A percentile compares a stretch with the other conserved stretches of the same genome.
Conservation (phyloP, 2,888 invertebrate species). For the Carpatolechia fugitivella region DNA sequence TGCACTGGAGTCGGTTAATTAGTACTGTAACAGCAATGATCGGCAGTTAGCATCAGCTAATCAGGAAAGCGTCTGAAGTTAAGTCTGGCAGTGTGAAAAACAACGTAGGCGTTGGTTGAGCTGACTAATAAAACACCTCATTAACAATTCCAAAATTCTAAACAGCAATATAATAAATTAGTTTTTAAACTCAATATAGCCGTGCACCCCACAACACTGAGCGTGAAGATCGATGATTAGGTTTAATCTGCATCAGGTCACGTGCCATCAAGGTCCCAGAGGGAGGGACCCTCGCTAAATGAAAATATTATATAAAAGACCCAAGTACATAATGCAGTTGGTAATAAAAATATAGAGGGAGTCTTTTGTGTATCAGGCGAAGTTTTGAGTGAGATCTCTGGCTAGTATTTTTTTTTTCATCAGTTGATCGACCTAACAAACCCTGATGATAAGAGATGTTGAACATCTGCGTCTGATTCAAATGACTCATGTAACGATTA, state of each 20-base stretch:
- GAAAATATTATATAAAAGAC: not conserved
- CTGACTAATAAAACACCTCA: not conserved
- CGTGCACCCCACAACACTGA: not conserved
- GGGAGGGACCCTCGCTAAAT: not conserved
- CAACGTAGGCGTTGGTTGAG: too few species aligned
- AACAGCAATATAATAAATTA: not conserved
- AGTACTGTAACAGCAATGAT: too few species aligned
- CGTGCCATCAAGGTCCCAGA: constrained; percentile 31
- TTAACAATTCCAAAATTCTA: not conserved
- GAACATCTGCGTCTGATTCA: too few species aligned
- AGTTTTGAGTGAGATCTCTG: not conserved
- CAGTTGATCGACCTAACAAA: too few species aligned
- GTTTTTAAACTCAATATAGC: constrained; percentile 2
- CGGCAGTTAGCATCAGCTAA: too few species aligned
- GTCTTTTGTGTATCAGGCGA: not conserved
- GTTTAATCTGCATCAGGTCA: constrained; percentile 51
- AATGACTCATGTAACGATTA: too few species aligned
- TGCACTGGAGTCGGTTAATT: too few species aligned
- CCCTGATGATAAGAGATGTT: too few species aligned
- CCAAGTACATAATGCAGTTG: not conserved
- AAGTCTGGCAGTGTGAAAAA: too few species aligned
- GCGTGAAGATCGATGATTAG: constrained; percentile 30
- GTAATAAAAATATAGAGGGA: not conserved
- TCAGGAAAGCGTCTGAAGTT: too few species aligned
- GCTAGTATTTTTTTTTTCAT: too few species aligned